Conservation (phyloP, 2,797 vertebrate species). For the Alexandromys oeconomus region DNA sequence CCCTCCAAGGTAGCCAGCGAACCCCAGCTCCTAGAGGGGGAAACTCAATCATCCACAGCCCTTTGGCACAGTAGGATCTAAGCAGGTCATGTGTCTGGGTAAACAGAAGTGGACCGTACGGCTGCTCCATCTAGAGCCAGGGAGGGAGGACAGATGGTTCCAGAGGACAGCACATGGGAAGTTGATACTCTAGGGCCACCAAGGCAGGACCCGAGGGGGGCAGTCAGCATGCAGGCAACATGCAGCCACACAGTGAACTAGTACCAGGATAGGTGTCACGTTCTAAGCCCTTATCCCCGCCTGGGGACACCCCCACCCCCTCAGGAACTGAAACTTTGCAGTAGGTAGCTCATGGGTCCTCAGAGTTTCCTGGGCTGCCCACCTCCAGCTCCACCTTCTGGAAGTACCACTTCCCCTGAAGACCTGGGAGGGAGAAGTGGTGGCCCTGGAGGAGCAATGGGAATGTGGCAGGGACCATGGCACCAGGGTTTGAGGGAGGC, state of each 20-base stretch:
- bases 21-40: neutral
- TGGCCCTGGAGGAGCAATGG: neutral
- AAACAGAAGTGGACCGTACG: neutral
- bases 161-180: neutral
- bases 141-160: neutral
- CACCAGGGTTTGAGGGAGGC: conserved; percentile 16
- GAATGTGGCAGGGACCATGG: conserved; percentile 9
- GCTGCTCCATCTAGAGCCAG: neutral
- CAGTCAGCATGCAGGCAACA: neutral
- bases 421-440: conserved; percentile 55
- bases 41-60: neutral
- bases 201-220: no score
- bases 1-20: neutral
- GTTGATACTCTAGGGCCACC: neutral
- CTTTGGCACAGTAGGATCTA: neutral
- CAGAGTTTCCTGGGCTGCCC: conserved; percentile 43
- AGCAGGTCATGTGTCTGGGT: neutral
- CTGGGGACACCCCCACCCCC: neutral
- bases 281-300: neutral
- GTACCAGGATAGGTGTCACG: neutral
- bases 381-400: conserved; percentile 63
- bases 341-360: neutral
- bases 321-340: conserved; percentile 49
- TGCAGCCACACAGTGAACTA: neutral
- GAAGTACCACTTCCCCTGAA: conserved; percentile 69